Base-by-base conservation (phyloP, 2,797 vertebrate species). In the Podarcis siculus region DNA sequence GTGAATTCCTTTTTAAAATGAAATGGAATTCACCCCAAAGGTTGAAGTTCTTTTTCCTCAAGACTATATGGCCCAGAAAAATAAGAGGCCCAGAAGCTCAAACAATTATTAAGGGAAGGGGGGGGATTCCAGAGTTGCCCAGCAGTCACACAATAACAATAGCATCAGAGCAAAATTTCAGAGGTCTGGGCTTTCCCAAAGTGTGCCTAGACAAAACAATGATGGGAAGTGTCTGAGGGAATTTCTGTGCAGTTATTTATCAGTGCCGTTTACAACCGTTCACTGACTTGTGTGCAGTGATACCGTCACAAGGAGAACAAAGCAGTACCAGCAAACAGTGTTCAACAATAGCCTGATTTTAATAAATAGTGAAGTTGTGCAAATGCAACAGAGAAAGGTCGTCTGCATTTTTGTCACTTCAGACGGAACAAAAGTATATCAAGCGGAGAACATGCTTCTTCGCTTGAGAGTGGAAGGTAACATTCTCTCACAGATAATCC, bases 141-240 rank as follows among this genome's bases (percentile, higher is more conserved):
- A 72, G 81, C 27, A 55, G 42, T 17, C 42, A 49, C 49, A 21
- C n/a, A n/a, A n/a, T n/a, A n/a, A n/a, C 32, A 89, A 90, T 2
- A 94, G 77, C n/a, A 73, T 89, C 92, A 84, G 77, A 89, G 64
- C 69, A 93, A 90, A 69, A 75, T 76, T 58, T 45, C 91, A 83
- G n/a, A 21, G 32, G 66, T 75, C 37, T 25, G 13, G 37, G 13
- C 27, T n/a, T 87, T 91, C 67, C 84, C 86, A 90, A 92, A 90
- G n/a, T 83, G n/a, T 83, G 58, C 71, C 9, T 25, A 78, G 25
- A 89, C 45, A 85, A 88, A 93, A 79, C n/a, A 45, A 79, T 35
- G 17, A 3, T 3, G 10, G 23, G 15, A n/a, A 21, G 42, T 79
- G 66, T 3, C 42, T 73, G 91, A 92, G 55, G 58, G 88, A 86